These are phyloP conservation scores for Lasioglossum oenotherae DNA, from an alignment of 2,888 invertebrate species.

Conservation along the genomic window DNA sequence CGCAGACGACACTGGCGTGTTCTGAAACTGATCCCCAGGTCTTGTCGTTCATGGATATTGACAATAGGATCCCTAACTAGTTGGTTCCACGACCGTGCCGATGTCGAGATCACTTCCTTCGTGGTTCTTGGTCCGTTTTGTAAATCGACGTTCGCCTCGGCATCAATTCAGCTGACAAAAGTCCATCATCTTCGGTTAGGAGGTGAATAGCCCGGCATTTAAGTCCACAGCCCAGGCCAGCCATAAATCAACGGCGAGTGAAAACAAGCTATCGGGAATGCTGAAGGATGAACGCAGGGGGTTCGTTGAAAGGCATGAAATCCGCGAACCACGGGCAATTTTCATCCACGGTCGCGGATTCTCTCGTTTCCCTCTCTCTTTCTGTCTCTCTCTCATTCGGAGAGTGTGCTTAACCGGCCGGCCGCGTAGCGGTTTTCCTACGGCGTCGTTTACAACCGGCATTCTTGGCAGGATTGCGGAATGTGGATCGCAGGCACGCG, in stretches of 20 bases:
- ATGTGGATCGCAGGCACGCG: slow-evolving; percentile 75
- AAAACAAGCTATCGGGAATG: slow-evolving; percentile 14
- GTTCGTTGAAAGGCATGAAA: slow-evolving; percentile 54
- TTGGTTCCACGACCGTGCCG: too few species aligned
- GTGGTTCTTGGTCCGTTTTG: not conserved
- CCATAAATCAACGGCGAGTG: slow-evolving; percentile 3
- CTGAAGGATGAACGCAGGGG: not conserved
- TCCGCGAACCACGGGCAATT: slow-evolving; percentile 36
- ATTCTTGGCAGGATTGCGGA: slow-evolving; percentile 76
- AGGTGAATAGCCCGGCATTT: slow-evolving; percentile 9
- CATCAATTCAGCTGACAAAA: not conserved
- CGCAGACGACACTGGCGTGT: not conserved
- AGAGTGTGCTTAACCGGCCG: slow-evolving; percentile 28
- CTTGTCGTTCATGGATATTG: too few species aligned
- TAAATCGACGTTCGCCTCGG: not conserved
- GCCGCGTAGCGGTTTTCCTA: slow-evolving; percentile 73
- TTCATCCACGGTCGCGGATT: slow-evolving; percentile 30
- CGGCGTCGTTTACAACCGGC: slow-evolving; percentile 67
- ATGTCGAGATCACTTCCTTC: too few species aligned
- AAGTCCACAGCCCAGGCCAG: not conserved
- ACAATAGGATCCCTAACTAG: too few species aligned
- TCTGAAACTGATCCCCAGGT: too few species aligned
- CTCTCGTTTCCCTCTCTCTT: slow-evolving; percentile 3
- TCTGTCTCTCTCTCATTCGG: slow-evolving; percentile 3
- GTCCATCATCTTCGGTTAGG: not conserved